Conservation (phyloP, 1,140 invertebrate species). For the Polypedilum vanderplanki region DNA sequence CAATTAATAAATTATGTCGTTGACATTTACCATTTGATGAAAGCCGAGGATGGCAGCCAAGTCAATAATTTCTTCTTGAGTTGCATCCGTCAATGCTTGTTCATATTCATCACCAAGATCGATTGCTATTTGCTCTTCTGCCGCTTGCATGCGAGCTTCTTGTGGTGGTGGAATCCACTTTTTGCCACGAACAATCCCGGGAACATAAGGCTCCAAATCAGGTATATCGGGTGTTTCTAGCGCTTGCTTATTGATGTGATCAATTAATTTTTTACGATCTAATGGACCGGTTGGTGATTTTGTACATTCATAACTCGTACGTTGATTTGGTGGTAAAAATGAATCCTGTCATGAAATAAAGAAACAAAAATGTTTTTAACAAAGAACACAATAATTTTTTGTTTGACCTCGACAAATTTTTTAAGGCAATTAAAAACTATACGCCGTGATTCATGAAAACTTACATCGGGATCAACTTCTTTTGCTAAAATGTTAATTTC, state of each 20-base stretch:
- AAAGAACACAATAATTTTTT: too few species aligned
- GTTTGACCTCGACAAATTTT: too few species aligned
- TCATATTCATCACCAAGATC: constrained; percentile 95
- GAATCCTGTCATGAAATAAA: constrained; percentile 64
- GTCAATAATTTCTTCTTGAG: constrained; percentile 98
- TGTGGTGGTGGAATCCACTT: constrained; percentile 88
- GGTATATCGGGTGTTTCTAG: constrained; percentile 95
- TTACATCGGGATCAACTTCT: constrained; percentile 99
- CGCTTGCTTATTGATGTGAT: constrained; percentile 96
- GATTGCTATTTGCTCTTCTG: constrained; percentile 83
- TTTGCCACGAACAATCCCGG: constrained; percentile 83
- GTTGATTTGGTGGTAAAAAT: constrained; percentile 89
- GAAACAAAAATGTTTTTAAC: not conserved
- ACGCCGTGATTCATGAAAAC: too few species aligned
- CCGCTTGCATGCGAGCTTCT: constrained; percentile 65
- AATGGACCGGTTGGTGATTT: constrained; percentile 93
- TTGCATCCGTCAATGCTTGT: constrained; percentile 78
- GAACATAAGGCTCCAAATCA: constrained; percentile 86
- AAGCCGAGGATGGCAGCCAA: constrained; percentile 97
- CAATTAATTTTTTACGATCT: constrained; percentile 92
- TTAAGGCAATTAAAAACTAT: too few species aligned
- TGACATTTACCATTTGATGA: constrained; percentile 73
- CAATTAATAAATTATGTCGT: not conserved
- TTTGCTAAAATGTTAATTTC: constrained; percentile 96
- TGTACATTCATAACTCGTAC: constrained; percentile 91